Conservation (phyloP, 2,113 vertebrate genomes). For the Apteryx mantelli region DNA sequence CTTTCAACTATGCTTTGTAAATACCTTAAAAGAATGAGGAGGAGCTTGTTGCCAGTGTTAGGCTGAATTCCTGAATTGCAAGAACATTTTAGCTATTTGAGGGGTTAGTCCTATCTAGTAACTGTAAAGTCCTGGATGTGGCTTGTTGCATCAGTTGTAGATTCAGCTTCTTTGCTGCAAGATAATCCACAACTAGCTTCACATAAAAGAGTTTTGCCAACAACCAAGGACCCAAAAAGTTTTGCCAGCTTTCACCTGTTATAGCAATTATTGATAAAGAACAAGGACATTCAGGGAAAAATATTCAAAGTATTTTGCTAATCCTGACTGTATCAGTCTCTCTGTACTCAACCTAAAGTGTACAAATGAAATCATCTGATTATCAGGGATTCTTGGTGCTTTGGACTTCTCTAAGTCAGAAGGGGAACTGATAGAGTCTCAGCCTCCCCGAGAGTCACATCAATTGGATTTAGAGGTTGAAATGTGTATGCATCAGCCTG, state of each 20-base stretch:
- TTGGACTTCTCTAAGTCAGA: background rate
- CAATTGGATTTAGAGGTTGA: background rate
- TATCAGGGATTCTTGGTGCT: background rate
- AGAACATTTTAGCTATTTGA: background rate
- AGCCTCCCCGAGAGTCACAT: accelerated
- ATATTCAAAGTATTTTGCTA: background rate
- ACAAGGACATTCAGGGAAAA: background rate
- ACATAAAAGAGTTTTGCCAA: background rate
- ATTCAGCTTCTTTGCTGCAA: background rate
- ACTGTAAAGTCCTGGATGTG: background rate
- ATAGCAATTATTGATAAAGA: background rate
- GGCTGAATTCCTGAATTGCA: background rate
- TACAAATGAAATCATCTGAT: background rate
- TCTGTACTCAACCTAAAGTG: background rate
- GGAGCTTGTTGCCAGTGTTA: background rate
- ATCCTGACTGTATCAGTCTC: background rate
- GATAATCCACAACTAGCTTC: background rate
- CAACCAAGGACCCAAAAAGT: background rate
- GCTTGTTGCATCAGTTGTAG: background rate
- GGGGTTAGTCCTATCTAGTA: background rate
- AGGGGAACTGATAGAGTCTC: background rate
- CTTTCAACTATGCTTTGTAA: background rate
- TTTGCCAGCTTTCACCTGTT: background rate
- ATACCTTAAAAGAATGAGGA: background rate
- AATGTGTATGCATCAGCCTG: background rate